Base-by-base conservation (phyloP, 2,797 vertebrate species). In the Merluccius polli region DNA sequence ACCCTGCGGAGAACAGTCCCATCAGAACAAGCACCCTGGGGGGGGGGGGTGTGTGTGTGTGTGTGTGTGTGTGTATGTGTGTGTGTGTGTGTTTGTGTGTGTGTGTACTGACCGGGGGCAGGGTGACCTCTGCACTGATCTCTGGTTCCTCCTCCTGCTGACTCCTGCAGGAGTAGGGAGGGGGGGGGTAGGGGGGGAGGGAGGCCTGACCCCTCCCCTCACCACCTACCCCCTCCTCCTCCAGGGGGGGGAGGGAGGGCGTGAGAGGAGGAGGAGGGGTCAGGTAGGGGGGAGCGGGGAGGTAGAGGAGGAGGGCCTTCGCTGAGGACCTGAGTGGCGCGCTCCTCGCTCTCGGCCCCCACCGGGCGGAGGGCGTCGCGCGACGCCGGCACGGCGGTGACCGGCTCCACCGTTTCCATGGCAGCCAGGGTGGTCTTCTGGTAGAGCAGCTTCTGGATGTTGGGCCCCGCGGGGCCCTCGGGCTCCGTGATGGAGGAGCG, bases 401-500 rank as follows among this genome's bases (percentile, higher is more conserved):
- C 18, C 0, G 81, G 81, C 81, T 89, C 89, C 84, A 93, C 95
- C 73, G 91, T 93, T 89, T 98, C 97, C 97, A 99, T 98, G 74
- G 97, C 97, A 59, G 97, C 96, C 73, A 98, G 88, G 4, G 97
- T 98, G 84, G 97, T 96, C 84, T 96, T 95, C 93, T 98, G 97
- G 84, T 99, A 99, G 29, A 98, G 84, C 6, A 99, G 94, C 81
- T 98, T 98, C 91, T 97, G 97, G 75, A 98, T 96, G 86, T 97
- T 97, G 31, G 96, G 96, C 12, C 96, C 96, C 0, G 89, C 93
- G 0, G 97, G 96, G 12, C 96, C 96, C 87, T 99, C 98, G 0
- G 97, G 96, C 85, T 99, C 98, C 0, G 97, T 97, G 75, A 99
- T 96, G 9, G 98, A 99, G 87, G 95, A 95, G 27, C 98, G 96